Conservation (phyloP, 1,140 invertebrate genomes). For the Drosophila bipectinata region DNA sequence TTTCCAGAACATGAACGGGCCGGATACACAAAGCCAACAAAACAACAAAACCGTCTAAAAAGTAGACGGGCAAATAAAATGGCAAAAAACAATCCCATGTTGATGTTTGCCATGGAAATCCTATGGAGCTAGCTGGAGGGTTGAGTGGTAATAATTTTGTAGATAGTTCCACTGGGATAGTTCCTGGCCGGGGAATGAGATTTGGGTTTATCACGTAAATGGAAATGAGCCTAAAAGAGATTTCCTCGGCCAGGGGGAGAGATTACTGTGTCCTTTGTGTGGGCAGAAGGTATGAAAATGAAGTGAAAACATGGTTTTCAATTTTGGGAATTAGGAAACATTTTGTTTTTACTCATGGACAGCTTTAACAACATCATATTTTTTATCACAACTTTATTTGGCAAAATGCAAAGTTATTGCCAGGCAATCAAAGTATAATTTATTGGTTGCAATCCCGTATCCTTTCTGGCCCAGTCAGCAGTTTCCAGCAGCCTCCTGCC, state of each 20-base stretch:
- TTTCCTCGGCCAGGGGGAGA: slow-evolving; percentile 9
- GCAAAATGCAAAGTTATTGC: slow-evolving; percentile 20
- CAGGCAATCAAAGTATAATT: slow-evolving; percentile 35
- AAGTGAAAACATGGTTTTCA: neutral
- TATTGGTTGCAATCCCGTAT: slow-evolving; percentile 39
- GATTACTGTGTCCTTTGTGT: slow-evolving; percentile 1
- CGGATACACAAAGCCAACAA: neutral
- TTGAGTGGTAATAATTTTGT: slow-evolving; percentile 60
- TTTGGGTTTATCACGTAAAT: slow-evolving; percentile 46
- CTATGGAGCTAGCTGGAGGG: slow-evolving; percentile 21
- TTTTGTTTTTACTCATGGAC: neutral
- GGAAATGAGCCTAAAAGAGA: slow-evolving; percentile 54
- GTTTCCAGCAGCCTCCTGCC: slow-evolving; percentile 12
- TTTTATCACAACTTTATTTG: neutral
- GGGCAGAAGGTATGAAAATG: neutral
- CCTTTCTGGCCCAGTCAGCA: slow-evolving; percentile 16
- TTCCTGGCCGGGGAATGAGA: slow-evolving; percentile 4
- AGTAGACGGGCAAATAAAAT: slow-evolving; percentile 25
- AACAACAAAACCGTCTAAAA: slow-evolving; percentile 4
- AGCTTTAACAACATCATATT: neutral
- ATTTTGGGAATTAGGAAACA: neutral
- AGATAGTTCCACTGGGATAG: slow-evolving; percentile 33
- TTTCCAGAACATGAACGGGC: slow-evolving; percentile 21
- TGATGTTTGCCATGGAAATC: slow-evolving; percentile 74
- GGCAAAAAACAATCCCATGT: slow-evolving; percentile 52